Base-by-base conservation (phyloP, 2,797 vertebrate genomes). In the Poliocrania exsul region DNA sequence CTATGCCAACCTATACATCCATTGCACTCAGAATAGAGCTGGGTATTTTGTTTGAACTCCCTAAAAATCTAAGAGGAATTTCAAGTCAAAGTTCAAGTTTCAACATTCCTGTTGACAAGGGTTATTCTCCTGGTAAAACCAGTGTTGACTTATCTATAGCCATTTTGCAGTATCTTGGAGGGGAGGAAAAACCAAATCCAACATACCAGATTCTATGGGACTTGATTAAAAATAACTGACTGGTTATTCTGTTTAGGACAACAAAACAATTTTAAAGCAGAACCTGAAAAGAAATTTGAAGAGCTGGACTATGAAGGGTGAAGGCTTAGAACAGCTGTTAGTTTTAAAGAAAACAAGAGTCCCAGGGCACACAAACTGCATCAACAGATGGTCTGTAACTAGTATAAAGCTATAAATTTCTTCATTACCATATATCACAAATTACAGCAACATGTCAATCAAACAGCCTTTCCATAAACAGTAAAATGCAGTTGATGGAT, bases 371-470 rank as follows among this genome's bases (percentile, higher is more conserved):
- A 93, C 67, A 77, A 91, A 94, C 79, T 75, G 79, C 78, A 87
- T 81, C 81, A 94, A 86, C 89, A 93, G 94, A 96, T 96, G 88
- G 86, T 86, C 91, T 95, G 75, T 49, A 92, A 84, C 89, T 70
- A 66, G 90, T 79, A 74, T 56, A 95, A 81, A 83, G 91, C 80
- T 92, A 94, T 92, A 95, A 96, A 94, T 92, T 93, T 67, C 92
- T 95, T 95, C 92, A 90, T 93, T 95, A 95, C 70, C 93, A 95
- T 93, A 90, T 38, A 95, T 65, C 91, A 88, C 58, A 92, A 94
- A 94, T 92, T 94, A 90, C 80, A 95, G 82, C 70, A 90, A 84
- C 42, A 35, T 40, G 75, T 86, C 94, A 90, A 73, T 90, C 88
- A 81, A 85, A 44, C 29, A 83, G 60, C 42, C 31, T 56, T 81